Evolutionary conservation across 2,888 invertebrate species (phyloP).

Genomic region (Acleris holmiana): DNA sequence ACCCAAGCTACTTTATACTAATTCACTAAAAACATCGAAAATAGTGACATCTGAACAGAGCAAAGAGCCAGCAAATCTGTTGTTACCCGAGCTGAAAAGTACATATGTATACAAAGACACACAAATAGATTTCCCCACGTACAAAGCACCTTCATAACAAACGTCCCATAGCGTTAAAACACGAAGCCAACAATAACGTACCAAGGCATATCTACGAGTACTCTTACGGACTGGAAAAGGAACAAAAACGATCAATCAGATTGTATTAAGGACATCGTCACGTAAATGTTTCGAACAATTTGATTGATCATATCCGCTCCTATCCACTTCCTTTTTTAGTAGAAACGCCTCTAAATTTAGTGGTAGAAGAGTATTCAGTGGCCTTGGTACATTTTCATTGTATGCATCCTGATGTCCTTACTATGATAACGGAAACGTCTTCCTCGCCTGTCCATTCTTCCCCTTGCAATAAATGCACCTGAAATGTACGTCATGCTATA

Average conservation of each 20-base stretch:
- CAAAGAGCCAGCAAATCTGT: not conserved
- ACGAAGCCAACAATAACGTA: not conserved
- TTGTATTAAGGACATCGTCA: conserved; percentile 20
- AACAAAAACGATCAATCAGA: too few species aligned
- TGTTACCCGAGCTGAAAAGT: conserved; percentile 3
- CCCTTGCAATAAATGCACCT: conserved; percentile 79
- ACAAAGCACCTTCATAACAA: conserved; percentile 8
- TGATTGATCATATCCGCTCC: conserved; percentile 14
- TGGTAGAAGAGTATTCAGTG: not conserved
- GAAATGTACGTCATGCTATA: conserved; percentile 44
- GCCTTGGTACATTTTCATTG: not conserved
- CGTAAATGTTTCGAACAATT: not conserved
- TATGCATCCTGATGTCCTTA: conserved; percentile 55
- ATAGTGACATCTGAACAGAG: not conserved
- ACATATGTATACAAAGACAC: conserved; percentile 8
- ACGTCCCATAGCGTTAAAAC: conserved; percentile 11
- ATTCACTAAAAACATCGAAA: not conserved
- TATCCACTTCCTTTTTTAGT: too few species aligned
- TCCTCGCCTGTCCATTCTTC: conserved; percentile 72
- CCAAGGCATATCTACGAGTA: conserved; percentile 1
- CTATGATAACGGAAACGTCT: conserved; percentile 65
- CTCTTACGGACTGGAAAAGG: too few species aligned
- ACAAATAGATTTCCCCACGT: conserved; percentile 1
- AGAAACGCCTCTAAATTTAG: too few species aligned
- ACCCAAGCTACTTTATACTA: too few species aligned